Percentiles rank a stretch among this genome's conserved stretches.
Conservation (phyloP, 2,888 invertebrate species). For the Tolmerus cingulatus region DNA sequence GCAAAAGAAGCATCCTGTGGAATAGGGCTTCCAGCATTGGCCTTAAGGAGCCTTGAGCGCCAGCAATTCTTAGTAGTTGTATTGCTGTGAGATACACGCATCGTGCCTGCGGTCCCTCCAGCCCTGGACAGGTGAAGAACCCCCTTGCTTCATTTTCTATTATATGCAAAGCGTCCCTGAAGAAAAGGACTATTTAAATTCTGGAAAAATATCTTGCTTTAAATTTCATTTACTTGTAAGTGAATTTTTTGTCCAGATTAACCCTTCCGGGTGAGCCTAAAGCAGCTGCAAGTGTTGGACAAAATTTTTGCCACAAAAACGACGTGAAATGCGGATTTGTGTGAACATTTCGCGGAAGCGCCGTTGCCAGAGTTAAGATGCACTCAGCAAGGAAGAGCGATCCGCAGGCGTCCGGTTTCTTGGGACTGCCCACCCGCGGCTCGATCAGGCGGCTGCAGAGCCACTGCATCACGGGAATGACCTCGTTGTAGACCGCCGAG, state of each 20-base stretch:
- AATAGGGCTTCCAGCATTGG: conserved; percentile 93
- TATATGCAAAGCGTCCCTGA: conserved; percentile 62
- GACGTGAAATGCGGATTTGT: conserved; percentile 86
- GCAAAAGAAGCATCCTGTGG: conserved; percentile 89
- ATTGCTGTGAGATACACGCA: conserved; percentile 89
- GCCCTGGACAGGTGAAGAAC: conserved; percentile 64
- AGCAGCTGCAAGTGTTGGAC: conserved; percentile 86
- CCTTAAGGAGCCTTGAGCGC: conserved; percentile 83
- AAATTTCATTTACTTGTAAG: conserved; percentile 67
- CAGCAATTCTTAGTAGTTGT: conserved; percentile 86
- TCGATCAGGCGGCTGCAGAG: conserved; percentile 85
- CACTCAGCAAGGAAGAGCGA: conserved; percentile 86
- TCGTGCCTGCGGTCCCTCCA: conserved; percentile 86
- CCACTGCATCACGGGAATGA: conserved; percentile 88
- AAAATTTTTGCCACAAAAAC: conserved; percentile 91
- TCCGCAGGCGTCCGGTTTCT: conserved; percentile 60
- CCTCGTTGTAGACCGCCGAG: conserved; percentile 87
- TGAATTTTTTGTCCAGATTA: conserved; percentile 78
- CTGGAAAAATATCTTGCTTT: not conserved
- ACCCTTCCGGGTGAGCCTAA: conserved; percentile 80
- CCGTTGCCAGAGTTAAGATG: conserved; percentile 82
- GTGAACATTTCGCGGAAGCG: conserved; percentile 82
- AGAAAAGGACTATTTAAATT: not conserved
- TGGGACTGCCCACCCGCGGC: conserved; percentile 68
- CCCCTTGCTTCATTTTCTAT: conserved; percentile 63